These are phyloP conservation scores for Pseudopodoces humilis DNA, from an alignment of 2,113 vertebrate genomes.

Conservation along the genomic window DNA sequence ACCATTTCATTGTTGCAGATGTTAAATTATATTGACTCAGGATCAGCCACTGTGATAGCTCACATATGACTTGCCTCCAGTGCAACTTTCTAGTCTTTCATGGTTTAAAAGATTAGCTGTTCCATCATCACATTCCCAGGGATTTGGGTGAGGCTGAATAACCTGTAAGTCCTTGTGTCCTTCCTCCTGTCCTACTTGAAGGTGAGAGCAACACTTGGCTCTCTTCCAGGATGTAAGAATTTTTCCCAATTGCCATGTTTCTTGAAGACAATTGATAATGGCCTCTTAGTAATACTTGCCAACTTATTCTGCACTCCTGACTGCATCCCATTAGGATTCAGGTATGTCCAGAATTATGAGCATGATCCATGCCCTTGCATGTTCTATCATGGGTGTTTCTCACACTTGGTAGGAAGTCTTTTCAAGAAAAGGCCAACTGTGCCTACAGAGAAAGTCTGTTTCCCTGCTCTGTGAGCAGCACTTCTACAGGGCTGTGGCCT, in stretches of 20 bases:
- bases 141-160: neutral
- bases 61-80: neutral
- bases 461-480: neutral
- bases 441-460: neutral
- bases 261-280: neutral
- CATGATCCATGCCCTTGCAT: neutral
- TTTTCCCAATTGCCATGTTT: neutral
- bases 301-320: rapidly evolving
- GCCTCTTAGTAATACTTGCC: neutral
- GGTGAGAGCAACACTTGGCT: neutral
- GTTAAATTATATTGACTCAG: neutral
- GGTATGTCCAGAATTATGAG: neutral
- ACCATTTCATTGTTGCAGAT: neutral
- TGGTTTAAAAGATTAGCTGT: neutral
- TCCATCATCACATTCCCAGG: neutral
- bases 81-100: neutral
- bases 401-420: neutral
- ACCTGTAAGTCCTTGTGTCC: neutral
- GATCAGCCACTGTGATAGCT: neutral
- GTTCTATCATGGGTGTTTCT: neutral
- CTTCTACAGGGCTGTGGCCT: neutral
- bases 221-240: neutral
- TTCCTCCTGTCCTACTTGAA: neutral
- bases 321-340: neutral
- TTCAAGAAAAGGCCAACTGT: neutral